Evolutionary conservation across 2,113 vertebrate species (phyloP), one percentile per base, ranked within the genome.

Genomic region (Anhinga rufa): DNA sequence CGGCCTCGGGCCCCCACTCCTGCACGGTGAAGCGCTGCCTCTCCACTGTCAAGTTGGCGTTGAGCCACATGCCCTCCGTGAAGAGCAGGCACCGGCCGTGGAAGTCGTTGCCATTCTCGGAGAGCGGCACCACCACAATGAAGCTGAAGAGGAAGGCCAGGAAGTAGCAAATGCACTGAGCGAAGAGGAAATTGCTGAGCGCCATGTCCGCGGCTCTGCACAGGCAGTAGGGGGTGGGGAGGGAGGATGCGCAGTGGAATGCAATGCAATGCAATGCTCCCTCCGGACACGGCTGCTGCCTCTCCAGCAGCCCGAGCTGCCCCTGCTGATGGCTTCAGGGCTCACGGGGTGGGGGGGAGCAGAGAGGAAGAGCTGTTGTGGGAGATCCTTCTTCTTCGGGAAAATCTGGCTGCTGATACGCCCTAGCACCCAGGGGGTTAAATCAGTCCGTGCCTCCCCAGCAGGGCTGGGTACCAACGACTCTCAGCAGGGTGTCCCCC

Each of bases 31-130:
- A 99, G 96, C 99, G 99, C 98, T 99, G 98, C 97, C 98, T 98
- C 82, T 98, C 99, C 98, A 99, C 98, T 1, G 99, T 99, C 97
- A 99, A 98, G 98, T 99, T 99, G 98, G 99, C 99, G 76, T 99
- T 99, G 88, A 99, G 99, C 99, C 99, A 99, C 98, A 99, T 98
- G 52, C 99, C 99, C 79, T 99, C 98, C 11, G 99, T 98, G 98
- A 99, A 99, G 64, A 99, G 99, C 96, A 99, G 98, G 91, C 99
- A 99, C 97, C 98, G 99, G 72, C 99, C 99, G 14, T 98, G 98
- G 97, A 99, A 99, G 93, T 99, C 99, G 54, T 98, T 98, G 92
- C 98, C 98, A 95, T 99, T 99, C 97, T 99, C 99, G 4, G 99
- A 99, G 70, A 99, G 98, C 25, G 99, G 99, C 91, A 99, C 99